phyloP scores from a whole-genome alignment of 30 jellyfish, hydroid and myxozoan species.

The Kudoa iwatai region DNA sequence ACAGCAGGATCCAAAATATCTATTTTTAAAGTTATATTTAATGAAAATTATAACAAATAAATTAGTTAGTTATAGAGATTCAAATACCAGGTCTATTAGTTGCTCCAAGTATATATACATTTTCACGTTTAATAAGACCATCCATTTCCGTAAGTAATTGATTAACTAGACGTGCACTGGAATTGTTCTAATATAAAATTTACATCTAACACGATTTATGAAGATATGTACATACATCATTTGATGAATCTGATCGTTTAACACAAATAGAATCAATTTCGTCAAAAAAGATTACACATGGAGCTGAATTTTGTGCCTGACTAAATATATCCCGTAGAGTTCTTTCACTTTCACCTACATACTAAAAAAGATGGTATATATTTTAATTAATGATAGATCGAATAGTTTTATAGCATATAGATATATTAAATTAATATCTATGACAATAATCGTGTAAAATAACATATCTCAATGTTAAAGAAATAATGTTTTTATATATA shows the following conservation, averaged over 20 bases:
- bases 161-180: constrained; percentile 74
- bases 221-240: too few relatives aligned
- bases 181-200: constrained; percentile 1
- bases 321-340: constrained; percentile 81
- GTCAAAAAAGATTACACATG: constrained; percentile 81
- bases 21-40: constrained; percentile 1
- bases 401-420: too few relatives aligned
- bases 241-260: constrained; percentile 29
- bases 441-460: too few relatives aligned
- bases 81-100: constrained; percentile 76
- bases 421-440: too few relatives aligned
- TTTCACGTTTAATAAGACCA: constrained; percentile 48
- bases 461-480: too few relatives aligned
- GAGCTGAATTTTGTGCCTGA: constrained; percentile 68
- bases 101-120: constrained; percentile 78
- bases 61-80: too few relatives aligned
- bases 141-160: constrained; percentile 92
- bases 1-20: constrained; percentile 81
- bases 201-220: too few relatives aligned
- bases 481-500: too few relatives aligned
- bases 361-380: constrained; percentile 20
- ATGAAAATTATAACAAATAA: background rate
- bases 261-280: constrained; percentile 95
- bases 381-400: background rate
- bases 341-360: constrained; percentile 93